Evolutionary conservation across 2,888 invertebrate species (phyloP), one percentile per base, ranked within the genome.

Genomic region (Drosophila demipolita): DNA sequence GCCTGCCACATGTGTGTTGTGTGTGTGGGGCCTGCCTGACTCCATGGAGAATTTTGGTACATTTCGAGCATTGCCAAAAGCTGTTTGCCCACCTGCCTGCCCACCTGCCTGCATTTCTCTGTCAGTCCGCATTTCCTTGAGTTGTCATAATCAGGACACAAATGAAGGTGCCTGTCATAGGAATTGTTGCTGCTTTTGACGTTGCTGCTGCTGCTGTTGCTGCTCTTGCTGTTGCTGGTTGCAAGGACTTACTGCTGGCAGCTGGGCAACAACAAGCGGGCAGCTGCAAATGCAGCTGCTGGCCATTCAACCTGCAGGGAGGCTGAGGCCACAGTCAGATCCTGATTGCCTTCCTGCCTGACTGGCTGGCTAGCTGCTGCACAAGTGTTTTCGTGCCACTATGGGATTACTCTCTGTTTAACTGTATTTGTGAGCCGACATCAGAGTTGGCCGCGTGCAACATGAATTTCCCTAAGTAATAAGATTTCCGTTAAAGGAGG

Each of bases 111-210:
- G 59, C 15, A 29, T 29, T 23, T 49, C 15, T 45, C 1, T 20
- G 61, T 23, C 84, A 63, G 79, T 52, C 69, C 32, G 50, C 72
- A 80, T 83, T 88, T 86, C 90, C 90, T 87, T 88, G 83, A 78
- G 73, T 83, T 87, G 87, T 87, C 87, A 89, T 89, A 87, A 89
- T 64, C 88, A 88, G 83, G 76, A 88, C 82, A 80, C 67, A 78
- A 83, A 64, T 82, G 89, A 78, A 85, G 86, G 81, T 81, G 71
- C 73, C 82, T 82, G 68, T 73, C 59, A 63, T 33, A 15, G 45
- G 20, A 23, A 45, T 23, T 76, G 66, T 68, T 66, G 59, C 64
- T 70, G 70, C 54, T 58, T 9, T 33, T 33, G 26, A 33, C 49
- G 57, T 38, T 60, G 45, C 40, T 73, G 58, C 55, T 58, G 67